phyloP scores from a whole-genome alignment of 23 tunicate species.

The Halocynthia roretzi region DNA sequence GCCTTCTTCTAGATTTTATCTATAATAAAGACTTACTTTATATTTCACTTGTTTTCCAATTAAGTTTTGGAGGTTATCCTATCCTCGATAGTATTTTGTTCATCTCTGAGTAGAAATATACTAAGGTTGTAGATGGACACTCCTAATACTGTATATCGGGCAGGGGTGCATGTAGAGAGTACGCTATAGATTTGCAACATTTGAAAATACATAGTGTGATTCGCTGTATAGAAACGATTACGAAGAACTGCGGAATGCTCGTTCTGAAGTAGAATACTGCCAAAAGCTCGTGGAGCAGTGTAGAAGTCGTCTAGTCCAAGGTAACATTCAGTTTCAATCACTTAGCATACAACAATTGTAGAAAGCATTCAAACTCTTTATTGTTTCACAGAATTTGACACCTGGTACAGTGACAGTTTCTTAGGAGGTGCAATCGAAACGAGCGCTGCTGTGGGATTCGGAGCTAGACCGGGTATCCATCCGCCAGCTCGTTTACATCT shows the following conservation, averaged over 20 bases:
- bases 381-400: slow-evolving; percentile 63
- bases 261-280: slow-evolving; percentile 86
- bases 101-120: background rate
- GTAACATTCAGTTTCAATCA: slow-evolving; percentile 13
- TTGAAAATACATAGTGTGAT: no score
- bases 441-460: slow-evolving; percentile 60
- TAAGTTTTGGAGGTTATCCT: background rate
- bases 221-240: slow-evolving; percentile 47
- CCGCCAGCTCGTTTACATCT: slow-evolving; percentile 62
- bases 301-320: slow-evolving; percentile 60
- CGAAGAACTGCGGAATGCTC: slow-evolving; percentile 65
- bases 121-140: no score
- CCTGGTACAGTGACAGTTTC: slow-evolving; percentile 87
- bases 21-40: background rate
- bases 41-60: background rate
- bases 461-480: slow-evolving; percentile 51
- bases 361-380: slow-evolving; percentile 3
- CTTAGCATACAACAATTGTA: background rate
- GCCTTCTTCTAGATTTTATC: background rate
- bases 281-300: slow-evolving; percentile 84
- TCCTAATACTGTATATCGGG: no score
- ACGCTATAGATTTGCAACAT: no score
- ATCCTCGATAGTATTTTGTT: background rate
- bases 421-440: slow-evolving; percentile 36
- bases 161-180: no score